These are phyloP conservation scores for Semnopithecus entellus DNA, from an alignment of 2,113 vertebrate species.

Conservation along the genomic window DNA sequence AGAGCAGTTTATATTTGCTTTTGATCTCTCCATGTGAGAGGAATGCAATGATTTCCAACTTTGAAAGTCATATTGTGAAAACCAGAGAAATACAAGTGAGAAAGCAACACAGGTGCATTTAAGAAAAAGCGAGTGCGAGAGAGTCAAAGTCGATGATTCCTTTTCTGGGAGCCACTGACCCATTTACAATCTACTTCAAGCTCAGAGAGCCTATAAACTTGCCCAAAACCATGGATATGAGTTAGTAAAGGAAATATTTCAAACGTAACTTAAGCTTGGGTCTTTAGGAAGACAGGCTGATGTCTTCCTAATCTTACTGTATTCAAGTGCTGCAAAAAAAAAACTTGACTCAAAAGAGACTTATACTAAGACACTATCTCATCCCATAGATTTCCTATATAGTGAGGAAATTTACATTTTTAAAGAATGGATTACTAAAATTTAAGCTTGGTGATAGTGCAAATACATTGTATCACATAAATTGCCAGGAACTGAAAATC, in stretches of 20 bases:
- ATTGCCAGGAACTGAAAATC: background rate
- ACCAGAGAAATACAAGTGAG: background rate
- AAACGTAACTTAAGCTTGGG: background rate
- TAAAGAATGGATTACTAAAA: background rate
- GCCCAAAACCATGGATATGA: background rate
- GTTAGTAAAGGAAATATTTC: slow-evolving; percentile 17
- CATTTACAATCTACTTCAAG: slow-evolving; percentile 9
- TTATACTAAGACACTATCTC: background rate
- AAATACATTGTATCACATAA: background rate
- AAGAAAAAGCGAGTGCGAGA: background rate
- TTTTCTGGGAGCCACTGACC: slow-evolving; percentile 33
- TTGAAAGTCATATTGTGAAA: slow-evolving; percentile 58
- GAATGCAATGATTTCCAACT: slow-evolving; percentile 66
- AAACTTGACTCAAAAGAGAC: background rate
- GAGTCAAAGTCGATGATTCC: background rate
- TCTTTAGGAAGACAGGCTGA: background rate
- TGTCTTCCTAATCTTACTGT: background rate
- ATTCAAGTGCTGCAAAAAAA: background rate
- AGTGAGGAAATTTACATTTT: background rate
- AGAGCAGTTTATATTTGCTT: slow-evolving; percentile 72
- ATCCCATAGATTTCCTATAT: background rate
- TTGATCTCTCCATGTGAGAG: slow-evolving; percentile 69
- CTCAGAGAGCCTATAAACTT: slow-evolving; percentile 32
- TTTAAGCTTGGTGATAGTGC: background rate
- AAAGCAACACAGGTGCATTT: background rate